Evolutionary conservation across 2,888 invertebrate species (phyloP), one percentile per base, ranked within the genome.

Genomic region (Ptychoptera albimana): DNA sequence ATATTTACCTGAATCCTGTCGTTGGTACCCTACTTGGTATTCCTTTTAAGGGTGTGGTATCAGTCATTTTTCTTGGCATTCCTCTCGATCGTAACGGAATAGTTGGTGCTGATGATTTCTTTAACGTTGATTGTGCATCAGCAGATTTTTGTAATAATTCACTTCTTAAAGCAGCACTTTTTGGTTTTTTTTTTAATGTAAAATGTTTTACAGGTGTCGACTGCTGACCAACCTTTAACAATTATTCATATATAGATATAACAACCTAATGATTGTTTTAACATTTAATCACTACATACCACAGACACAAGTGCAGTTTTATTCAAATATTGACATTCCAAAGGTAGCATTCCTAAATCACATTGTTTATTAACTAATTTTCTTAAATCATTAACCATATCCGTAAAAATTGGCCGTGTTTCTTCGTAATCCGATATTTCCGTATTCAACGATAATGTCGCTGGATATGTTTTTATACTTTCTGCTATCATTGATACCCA

Each of bases 401-500:
- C 93, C 40, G 83, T 82, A 59, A 92, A 88, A 50, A 93, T 88
- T 14, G 84, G 81, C 52, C 87, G 74, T 29, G 89, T 89, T 59
- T 91, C 91, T 54, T 92, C 89, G 51, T 86, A 77, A 63, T 88
- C 87, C 42, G 80, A 71, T 56, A 92, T 82, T 66, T 91, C 86
- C 34, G 88, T 84, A 61, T 92, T 93, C 45, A 94, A 74, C 32
- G 85, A 83, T 29, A 92, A 91, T 0, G 83, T 80, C 0, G 85
- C 77, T 1, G 96, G 94, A 60, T 86, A 91, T 0, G 91, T 88
- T 61, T 89, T 89, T 70, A 96, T 81, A 50, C 91, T 85, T 69
- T 96, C 94, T 2, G 89, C 93, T 51, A 96, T 69, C 88, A 93
- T 93, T 6, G 92, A 87, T 32, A 96, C 96, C 96, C 96, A 96